Base-by-base conservation (phyloP, 2,797 vertebrate species). In the Esox lucius region DNA sequence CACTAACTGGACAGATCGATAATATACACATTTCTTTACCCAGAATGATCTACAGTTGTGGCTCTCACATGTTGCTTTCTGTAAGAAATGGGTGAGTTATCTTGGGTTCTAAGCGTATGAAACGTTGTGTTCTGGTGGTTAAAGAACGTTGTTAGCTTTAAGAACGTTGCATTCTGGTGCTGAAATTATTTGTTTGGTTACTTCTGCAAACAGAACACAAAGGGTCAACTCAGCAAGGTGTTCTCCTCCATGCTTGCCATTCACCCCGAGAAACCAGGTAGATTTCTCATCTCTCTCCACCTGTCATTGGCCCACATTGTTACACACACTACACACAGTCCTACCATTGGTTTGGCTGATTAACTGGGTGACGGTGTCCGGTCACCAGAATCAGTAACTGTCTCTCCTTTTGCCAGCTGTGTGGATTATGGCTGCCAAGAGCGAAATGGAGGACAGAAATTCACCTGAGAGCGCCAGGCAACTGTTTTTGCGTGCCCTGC, bases 371-470 rank as follows among this genome's bases (percentile, higher is more conserved):
- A 35, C n/a, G 11, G 48, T 51, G 16, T 48, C 9, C 17, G 16
- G 49, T 71, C 2, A 19, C 22, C 46, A 53, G 16, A 70, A 56
- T 49, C 16, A 33, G 17, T 22, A n/a, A 24, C 11, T 1, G 9
- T 15, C 42, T 49, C 24, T 1, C n/a, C 8, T 26, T 61, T 5
- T 51, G 53, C 19, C 70, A 97, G 98, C 93, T 15, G 82, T 99
- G 80, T 99, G 98, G 98, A 97, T 99, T 81, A 96, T 98, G 97
- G 97, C 97, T 4, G 97, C 98, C 74, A 99, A 99, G 82, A 97
- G 95, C 91, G 98, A 99, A 89, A 93, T 99, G 92, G 98, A 99
- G 91, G 96, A 98, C 71, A 89, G 89, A 0, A 85, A 93, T 15
- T 98, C 98, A 0, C 95, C 97, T 22, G 98, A 99, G 87, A 98